A percentile compares a stretch with the other conserved stretches of the same genome.
Conservation (phyloP, 2,888 invertebrate genomes). For the Anticlea derivata region DNA sequence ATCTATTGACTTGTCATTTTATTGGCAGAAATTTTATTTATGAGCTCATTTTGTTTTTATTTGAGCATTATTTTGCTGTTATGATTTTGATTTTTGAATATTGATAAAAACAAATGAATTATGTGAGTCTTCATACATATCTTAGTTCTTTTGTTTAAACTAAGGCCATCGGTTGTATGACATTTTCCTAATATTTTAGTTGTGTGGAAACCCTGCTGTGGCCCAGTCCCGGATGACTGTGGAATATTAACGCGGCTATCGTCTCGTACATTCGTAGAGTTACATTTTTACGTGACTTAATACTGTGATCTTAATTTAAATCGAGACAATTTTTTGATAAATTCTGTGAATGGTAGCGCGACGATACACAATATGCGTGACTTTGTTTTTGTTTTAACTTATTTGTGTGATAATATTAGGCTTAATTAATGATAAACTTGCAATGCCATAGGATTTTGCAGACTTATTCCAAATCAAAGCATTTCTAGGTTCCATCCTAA, state of each 20-base stretch:
- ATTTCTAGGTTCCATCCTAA: slow-evolving; percentile 65
- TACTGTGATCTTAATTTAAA: slow-evolving; percentile 84
- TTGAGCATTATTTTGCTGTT: slow-evolving; percentile 38
- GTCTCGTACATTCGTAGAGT: slow-evolving; percentile 75
- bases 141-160: slow-evolving; percentile 45
- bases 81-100: slow-evolving; percentile 38
- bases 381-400: slow-evolving; percentile 71
- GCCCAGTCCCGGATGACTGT: slow-evolving; percentile 76
- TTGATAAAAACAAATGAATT: slow-evolving; percentile 26
- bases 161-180: slow-evolving; percentile 61
- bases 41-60: slow-evolving; percentile 34
- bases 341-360: slow-evolving; percentile 73
- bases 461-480: slow-evolving; percentile 72
- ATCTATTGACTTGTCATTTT: slow-evolving; percentile 37
- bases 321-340: slow-evolving; percentile 74
- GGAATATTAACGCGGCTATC: slow-evolving; percentile 77
- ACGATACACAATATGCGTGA: slow-evolving; percentile 56
- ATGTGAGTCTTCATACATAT: slow-evolving; percentile 31
- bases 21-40: slow-evolving; percentile 24
- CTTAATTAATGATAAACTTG: slow-evolving; percentile 66
- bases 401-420: slow-evolving; percentile 79
- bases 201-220: slow-evolving; percentile 59
- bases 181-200: slow-evolving; percentile 58
- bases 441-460: slow-evolving; percentile 74
- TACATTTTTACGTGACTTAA: slow-evolving; percentile 79